These are phyloP conservation scores for Epizoanthus rinbou DNA, from an alignment of 92 coral and sea anemone genomes.

Conservation along the genomic window DNA sequence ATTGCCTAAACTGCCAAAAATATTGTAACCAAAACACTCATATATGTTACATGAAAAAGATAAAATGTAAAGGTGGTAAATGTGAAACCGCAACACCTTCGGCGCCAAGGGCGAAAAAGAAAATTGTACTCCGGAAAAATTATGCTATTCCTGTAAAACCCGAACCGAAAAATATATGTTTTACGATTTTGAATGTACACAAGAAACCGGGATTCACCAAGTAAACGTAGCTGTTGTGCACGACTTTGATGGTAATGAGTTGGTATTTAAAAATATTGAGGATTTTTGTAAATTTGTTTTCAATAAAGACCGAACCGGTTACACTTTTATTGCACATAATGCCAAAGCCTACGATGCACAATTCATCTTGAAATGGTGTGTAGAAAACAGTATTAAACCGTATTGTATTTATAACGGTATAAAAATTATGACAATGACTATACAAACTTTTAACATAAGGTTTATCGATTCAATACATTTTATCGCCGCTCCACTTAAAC, in stretches of 20 bases:
- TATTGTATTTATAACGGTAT: neutral
- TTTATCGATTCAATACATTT: neutral
- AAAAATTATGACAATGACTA: neutral
- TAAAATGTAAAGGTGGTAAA: too few species aligned
- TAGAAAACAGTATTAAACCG: neutral
- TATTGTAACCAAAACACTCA: too few species aligned
- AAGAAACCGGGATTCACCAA: neutral
- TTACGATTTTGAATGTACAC: neutral
- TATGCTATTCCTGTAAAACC: too few species aligned
- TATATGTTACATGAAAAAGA: too few species aligned
- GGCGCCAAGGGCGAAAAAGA: too few species aligned
- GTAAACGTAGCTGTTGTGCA: neutral
- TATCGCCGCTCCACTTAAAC: neutral
- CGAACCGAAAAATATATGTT: neutral
- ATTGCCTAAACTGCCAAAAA: too few species aligned
- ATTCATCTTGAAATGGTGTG: conserved; percentile 2
- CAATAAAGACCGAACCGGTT: neutral
- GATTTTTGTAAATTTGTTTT: conserved; percentile 2
- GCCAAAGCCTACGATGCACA: conserved; percentile 5
- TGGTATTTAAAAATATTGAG: neutral
- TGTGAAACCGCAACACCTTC: too few species aligned
- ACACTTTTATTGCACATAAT: conserved; percentile 29
- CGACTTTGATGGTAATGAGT: conserved; percentile 11
- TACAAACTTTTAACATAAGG: neutral
- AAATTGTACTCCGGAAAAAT: too few species aligned